A percentile compares a stretch with the other conserved stretches of the same genome.
Evolutionary conservation across 2,888 invertebrate genomes (phyloP).

Genomic region (Sphaerophoria taeniata): DNA sequence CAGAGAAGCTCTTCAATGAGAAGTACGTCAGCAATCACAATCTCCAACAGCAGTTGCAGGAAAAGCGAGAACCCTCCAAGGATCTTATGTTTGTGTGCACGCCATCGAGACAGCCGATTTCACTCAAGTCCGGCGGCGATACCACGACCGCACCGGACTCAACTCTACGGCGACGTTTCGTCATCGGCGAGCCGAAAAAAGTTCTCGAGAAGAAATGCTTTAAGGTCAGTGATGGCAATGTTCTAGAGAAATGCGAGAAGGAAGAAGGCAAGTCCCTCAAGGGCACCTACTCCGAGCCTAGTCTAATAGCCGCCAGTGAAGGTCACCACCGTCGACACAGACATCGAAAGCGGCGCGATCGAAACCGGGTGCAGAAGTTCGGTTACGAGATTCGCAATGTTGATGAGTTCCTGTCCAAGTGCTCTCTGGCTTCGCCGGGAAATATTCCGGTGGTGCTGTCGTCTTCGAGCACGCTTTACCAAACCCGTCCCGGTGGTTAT

Average conservation of each 20-base stretch:
- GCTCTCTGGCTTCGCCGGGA: slow-evolving; percentile 91
- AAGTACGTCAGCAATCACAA: slow-evolving; percentile 82
- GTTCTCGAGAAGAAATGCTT: slow-evolving; percentile 61
- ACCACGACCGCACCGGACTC: slow-evolving; percentile 76
- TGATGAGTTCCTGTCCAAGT: slow-evolving; percentile 91
- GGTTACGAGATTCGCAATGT: slow-evolving; percentile 92
- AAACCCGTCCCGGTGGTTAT: slow-evolving; percentile 88
- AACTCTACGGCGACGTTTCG: slow-evolving; percentile 52
- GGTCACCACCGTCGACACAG: slow-evolving; percentile 80
- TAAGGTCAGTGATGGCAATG: slow-evolving; percentile 70
- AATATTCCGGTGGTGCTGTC: slow-evolving; percentile 93
- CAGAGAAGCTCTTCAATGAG: slow-evolving; percentile 78
- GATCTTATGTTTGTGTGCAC: slow-evolving; percentile 82
- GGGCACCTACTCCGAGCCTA: slow-evolving; percentile 82
- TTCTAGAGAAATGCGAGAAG: slow-evolving; percentile 72
- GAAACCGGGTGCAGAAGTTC: slow-evolving; percentile 83
- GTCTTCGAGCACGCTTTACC: slow-evolving; percentile 89
- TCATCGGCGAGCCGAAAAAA: slow-evolving; percentile 60
- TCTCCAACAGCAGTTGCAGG: slow-evolving; percentile 80
- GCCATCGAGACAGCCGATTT: slow-evolving; percentile 80
- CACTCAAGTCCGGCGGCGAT: slow-evolving; percentile 74
- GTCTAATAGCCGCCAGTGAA: slow-evolving; percentile 81
- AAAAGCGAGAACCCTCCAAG: slow-evolving; percentile 79
- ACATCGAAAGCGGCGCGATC: slow-evolving; percentile 81
- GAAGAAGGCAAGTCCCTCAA: slow-evolving; percentile 79